Evolutionary conservation across 2,113 vertebrate genomes (phyloP), one percentile per base, ranked within the genome.

Genomic region (Coracopsis vasa): DNA sequence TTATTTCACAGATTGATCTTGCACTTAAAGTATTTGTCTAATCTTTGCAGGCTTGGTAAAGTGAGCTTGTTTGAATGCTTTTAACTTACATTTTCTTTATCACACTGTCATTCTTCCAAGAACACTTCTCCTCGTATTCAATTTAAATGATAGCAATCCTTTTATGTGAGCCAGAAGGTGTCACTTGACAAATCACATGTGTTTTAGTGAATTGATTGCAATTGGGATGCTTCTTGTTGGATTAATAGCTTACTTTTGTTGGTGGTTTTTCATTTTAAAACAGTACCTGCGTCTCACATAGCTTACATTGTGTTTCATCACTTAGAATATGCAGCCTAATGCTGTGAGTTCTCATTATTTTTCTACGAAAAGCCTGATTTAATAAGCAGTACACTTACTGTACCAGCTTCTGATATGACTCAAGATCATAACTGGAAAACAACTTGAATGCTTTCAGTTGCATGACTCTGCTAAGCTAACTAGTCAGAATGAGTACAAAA

Each of bases 21-120:
- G 54, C 56, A 71, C 65, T 96, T 93, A 61, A 89, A 90, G 90
- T 77, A 78, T 39, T 29, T 91, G 50, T 66, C 86, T 94, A 66
- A 85, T 82, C 54, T 91, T 82, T 64, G 27, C 50, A 83, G 64
- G 23, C 60, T 90, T 92, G 60, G 31, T 87, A 72, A 88, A 94
- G 37, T 62, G 58, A 78, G 51, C 47, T 75, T 88, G 37, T 90
- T 80, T 73, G 60, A 80, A 75, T 90, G 92, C 78, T 93, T 95
- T 91, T 86, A 92, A 58, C 65, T 77, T 92, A 54, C 2, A 19
- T 62, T 93, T 94, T 86, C 60, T 84, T 95, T 90, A 77, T 94
- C 81, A 77, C 42, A 19, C 71, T 88, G 58, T 86, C 50, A 62
- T 90, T 94, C 45, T 83, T 93, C 74, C 79, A 86, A 88, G 66